Conservation (phyloP, 2,113 vertebrate genomes). For the Formicarius rufipectus region DNA sequence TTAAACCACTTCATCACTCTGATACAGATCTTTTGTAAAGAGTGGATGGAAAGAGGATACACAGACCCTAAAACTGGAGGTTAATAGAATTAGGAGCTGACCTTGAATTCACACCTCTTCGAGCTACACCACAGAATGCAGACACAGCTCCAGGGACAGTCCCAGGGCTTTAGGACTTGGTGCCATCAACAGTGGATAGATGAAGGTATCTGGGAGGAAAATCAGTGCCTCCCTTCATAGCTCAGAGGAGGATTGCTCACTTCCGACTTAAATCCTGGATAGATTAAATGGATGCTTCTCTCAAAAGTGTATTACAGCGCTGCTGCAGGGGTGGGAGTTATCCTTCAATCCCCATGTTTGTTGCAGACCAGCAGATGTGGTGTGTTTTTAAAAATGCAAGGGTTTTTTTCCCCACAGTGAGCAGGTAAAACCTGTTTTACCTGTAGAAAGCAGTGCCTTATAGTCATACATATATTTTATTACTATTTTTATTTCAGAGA, state of each 20-base stretch:
- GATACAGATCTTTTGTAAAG: not conserved
- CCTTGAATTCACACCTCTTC: not conserved
- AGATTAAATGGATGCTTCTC: not conserved
- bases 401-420: not conserved
- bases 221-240: not conserved
- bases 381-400: not conserved
- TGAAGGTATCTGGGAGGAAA: not conserved
- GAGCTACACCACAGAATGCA: not conserved
- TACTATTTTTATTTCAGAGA: not conserved
- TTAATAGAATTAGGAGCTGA: not conserved
- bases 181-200: not conserved
- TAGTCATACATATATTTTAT: not conserved
- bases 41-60: not conserved
- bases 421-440: not conserved
- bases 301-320: not conserved
- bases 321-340: not conserved
- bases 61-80: fast-evolving
- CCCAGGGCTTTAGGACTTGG: not conserved
- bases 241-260: not conserved
- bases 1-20: not conserved
- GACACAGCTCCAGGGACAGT: not conserved
- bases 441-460: not conserved
- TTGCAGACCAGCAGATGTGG: not conserved
- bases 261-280: not conserved
- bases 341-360: not conserved